Conservation (phyloP, 2,113 vertebrate genomes). For the Podarcis raffonei region DNA sequence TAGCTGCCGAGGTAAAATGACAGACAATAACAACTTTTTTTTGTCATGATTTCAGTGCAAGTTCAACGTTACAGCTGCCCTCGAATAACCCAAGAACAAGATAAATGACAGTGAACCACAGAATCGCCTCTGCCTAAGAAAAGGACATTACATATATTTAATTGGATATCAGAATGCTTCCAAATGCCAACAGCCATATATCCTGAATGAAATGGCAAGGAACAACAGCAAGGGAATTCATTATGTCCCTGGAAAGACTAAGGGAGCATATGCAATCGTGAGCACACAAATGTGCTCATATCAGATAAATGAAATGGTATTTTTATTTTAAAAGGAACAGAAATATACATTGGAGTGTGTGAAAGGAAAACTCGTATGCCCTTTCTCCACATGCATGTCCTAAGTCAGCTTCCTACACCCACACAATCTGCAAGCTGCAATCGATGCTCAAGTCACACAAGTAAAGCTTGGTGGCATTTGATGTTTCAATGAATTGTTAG, state of each 20-base stretch:
- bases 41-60: background rate
- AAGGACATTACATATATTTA: background rate
- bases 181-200: slow-evolving; percentile 28
- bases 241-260: background rate
- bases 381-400: too few species aligned
- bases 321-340: background rate
- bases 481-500: too few species aligned
- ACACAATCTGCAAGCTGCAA: background rate
- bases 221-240: slow-evolving; percentile 20
- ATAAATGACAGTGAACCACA: slow-evolving; percentile 28
- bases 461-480: too few species aligned
- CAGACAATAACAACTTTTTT: slow-evolving; percentile 1
- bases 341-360: background rate
- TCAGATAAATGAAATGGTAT: background rate
- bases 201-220: slow-evolving; percentile 10
- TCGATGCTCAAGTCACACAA: background rate
- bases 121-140: slow-evolving; percentile 20
- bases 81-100: background rate
- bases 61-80: slow-evolving; percentile 18
- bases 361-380: background rate
- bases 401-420: background rate
- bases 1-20: background rate
- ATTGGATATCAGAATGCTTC: slow-evolving; percentile 17
- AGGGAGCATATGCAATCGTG: slow-evolving; percentile 3
- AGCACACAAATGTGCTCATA: background rate